Evolutionary conservation across 2,888 invertebrate species (phyloP).

Genomic region (Drosophila histrio): DNA sequence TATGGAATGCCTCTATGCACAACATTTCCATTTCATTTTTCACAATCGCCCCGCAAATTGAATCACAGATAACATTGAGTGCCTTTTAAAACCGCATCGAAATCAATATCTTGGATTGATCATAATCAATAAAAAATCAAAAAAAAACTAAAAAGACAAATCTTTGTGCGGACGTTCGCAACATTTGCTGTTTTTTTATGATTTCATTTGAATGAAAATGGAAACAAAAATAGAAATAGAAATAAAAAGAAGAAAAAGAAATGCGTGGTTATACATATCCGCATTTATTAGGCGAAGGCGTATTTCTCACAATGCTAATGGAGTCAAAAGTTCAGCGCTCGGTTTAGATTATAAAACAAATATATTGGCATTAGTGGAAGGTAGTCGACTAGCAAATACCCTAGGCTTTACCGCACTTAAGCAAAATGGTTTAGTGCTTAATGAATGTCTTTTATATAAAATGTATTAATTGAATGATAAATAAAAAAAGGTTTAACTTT

Average conservation of each 20-base stretch:
- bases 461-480: no score
- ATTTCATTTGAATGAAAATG: slow-evolving; percentile 54
- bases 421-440: no score
- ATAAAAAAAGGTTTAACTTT: no score
- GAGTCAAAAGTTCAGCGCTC: slow-evolving; percentile 43
- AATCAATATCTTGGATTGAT: slow-evolving; percentile 67
- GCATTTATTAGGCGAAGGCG: slow-evolving; percentile 65
- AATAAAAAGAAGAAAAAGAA: slow-evolving; percentile 3
- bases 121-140: slow-evolving; percentile 29
- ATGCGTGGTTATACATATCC: slow-evolving; percentile 54
- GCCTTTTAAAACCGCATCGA: slow-evolving; percentile 66
- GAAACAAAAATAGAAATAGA: slow-evolving; percentile 18
- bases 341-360: slow-evolving; percentile 27
- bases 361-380: neutral
- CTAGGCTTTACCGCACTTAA: neutral
- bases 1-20: slow-evolving; percentile 54
- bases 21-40: slow-evolving; percentile 39
- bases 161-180: slow-evolving; percentile 55
- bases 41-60: slow-evolving; percentile 59
- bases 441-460: no score
- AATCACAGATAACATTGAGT: slow-evolving; percentile 56
- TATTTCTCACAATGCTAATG: slow-evolving; percentile 47
- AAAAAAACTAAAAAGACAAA: slow-evolving; percentile 17
- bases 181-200: slow-evolving; percentile 44
- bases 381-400: slow-evolving; percentile 6